Evolutionary conservation across 2,888 invertebrate genomes (phyloP).

Genomic region (Drosophila greeni): DNA sequence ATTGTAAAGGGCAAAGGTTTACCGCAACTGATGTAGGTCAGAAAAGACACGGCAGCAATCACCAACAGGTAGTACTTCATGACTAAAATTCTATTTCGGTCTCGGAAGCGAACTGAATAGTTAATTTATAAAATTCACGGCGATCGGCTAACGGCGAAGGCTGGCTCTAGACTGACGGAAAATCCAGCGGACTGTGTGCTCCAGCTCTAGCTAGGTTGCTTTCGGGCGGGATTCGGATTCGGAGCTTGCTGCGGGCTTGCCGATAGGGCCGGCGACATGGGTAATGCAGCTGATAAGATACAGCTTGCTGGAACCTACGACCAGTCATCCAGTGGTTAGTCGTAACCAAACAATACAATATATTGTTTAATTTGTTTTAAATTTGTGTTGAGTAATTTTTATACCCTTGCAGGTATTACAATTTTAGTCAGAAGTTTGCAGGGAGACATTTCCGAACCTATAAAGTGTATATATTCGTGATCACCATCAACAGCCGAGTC

Average conservation of each 20-base stretch:
- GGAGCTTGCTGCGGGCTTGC: conserved; percentile 2
- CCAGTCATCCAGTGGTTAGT: background rate
- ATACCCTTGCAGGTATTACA: too few species aligned
- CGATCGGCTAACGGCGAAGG: conserved; percentile 17
- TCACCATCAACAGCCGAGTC: too few species aligned
- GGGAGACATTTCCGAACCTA: too few species aligned
- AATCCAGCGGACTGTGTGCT: background rate
- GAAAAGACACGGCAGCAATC: conserved; percentile 61
- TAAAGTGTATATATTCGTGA: too few species aligned
- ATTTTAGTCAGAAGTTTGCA: too few species aligned
- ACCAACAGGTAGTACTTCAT: conserved; percentile 69
- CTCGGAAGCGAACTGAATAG: background rate
- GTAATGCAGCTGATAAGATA: conserved; percentile 7
- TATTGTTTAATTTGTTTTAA: too few species aligned
- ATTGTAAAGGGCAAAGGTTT: conserved; percentile 30
- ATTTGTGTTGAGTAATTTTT: too few species aligned
- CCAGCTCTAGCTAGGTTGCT: background rate
- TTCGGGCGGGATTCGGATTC: background rate
- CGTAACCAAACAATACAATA: too few species aligned
- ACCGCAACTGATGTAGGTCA: conserved; percentile 75
- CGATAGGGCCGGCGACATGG: background rate
- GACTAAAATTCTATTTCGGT: conserved; percentile 21
- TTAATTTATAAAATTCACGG: conserved; percentile 4
- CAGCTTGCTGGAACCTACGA: background rate
- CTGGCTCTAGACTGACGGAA: conserved; percentile 13